Evolutionary conservation across 2,888 invertebrate genomes (phyloP), one percentile per base, ranked within the genome.

Genomic region (Pterobdella sp.): DNA sequence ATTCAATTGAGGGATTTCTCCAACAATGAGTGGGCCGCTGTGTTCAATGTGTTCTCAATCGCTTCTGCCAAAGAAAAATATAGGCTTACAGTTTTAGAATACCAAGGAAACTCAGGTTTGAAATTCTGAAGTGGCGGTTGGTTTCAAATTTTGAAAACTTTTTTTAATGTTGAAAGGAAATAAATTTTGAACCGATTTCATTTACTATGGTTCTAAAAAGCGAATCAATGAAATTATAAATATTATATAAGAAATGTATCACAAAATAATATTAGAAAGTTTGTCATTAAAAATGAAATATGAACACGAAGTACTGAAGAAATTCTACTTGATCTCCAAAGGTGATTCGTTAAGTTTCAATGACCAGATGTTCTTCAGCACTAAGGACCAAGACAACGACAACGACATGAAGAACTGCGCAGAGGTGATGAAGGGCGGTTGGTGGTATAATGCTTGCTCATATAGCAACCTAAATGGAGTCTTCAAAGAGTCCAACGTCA

Each of bases 1-100:
- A 79, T 84, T 52, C 83, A 83, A 72, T 76, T 84, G 71, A 81
- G 81, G 80, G 81, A 83, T 74, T 83, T 83, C 80, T 83, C 83
- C 72, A 82, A 82, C 2, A 79, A 79, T 36, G 75, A 77, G 67
- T 75, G 79, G 18, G 80, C 76, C 73, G 81, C 83, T 0, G 81
- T 81, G 69, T 84, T 81, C 77, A 76, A 78, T 18, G 74, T 75
- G 37, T 83, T 84, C 73, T 36, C 73, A 1, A 77, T 83, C 4
- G 81, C 77, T 34, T 78, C 77, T n/a, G 80, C 80, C 67, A 73
- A 68, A 0, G 76, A 79, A 22, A 78, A 80, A 34, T 83, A 81
- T 76, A 77, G 76, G 37, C 74, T 83, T 26, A 79, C 78, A 64
- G 69, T 76, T 31, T 42, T 73, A 10, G 74, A 70, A 26, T 77